Base-by-base conservation (phyloP, 2,113 vertebrate genomes). In the rabbit (Oryctolagus cuniculus) region DNA sequence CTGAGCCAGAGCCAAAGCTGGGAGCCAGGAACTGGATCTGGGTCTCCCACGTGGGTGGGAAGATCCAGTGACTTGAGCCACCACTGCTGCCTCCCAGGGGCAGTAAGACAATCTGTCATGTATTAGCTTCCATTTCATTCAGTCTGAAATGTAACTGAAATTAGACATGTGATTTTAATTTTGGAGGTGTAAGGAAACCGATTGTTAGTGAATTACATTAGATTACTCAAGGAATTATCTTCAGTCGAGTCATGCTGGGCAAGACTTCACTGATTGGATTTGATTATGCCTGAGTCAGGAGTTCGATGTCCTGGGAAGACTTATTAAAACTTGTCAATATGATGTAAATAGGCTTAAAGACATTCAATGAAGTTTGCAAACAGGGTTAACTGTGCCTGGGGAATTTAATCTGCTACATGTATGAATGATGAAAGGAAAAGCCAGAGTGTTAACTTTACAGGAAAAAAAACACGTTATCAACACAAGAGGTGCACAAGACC, bases 301-400 rank as follows among this genome's bases (percentile, higher is more conserved):
- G 49, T 95, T 63, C n/a, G 15, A 73, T 15, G 61, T 66, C n/a
- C 49, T 16, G 3, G 27, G 58, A 87, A 78, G 25, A 73, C 51
- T 70, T 75, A 95, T n/a, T 53, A 49, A 94, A 87, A 74, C 27
- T 51, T 80, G 34, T 34, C 89, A 89, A 36, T 74, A 89, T 29
- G 25, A 73, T 19, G 84, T 77, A 81, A 82, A 75, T 82, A 86
- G 79, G 12, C 51, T 79, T 81, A 96, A 89, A 91, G 64, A 34
- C 69, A 79, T 58, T 94, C 81, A 77, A 74, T 72, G 17, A 96
- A 51, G 13, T 64, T 84, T 87, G n/a, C 29, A 79, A 86, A 49
- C 0, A 12, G 34, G 10, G 12, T 55, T 91, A 19, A 78, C 19
- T 77, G 49, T 29, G 84, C 66, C 29, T 4, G 73, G 24, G 17